A percentile compares a stretch with the other conserved stretches of the same genome.
phyloP scores from a whole-genome alignment of 2,888 invertebrate genomes.

The Piscicola geometra region DNA sequence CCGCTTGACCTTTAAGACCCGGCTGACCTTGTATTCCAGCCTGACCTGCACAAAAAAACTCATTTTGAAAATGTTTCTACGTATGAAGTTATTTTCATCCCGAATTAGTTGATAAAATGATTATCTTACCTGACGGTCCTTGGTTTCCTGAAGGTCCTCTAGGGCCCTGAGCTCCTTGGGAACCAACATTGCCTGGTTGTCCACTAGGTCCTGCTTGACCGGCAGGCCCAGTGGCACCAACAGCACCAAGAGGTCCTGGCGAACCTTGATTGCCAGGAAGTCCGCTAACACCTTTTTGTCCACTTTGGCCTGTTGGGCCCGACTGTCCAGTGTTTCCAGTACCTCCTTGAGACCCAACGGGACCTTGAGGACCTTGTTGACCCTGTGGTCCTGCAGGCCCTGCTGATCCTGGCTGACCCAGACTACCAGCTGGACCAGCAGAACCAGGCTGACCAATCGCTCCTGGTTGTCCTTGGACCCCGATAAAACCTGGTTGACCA shows the following conservation, averaged over 20 bases:
- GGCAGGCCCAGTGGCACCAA: slow-evolving; percentile 37
- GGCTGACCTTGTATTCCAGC: slow-evolving; percentile 19
- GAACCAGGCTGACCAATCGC: slow-evolving; percentile 34
- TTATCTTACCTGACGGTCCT: neutral
- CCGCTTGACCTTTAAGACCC: slow-evolving; percentile 15
- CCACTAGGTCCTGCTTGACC: slow-evolving; percentile 40
- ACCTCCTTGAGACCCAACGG: slow-evolving; percentile 32
- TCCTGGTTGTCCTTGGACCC: slow-evolving; percentile 31
- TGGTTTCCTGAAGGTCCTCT: slow-evolving; percentile 25
- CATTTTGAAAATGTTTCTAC: too few relatives aligned
- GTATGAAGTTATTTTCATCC: too few relatives aligned
- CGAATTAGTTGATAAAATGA: too few relatives aligned
- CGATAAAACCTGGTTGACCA: slow-evolving; percentile 32
- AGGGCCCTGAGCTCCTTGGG: slow-evolving; percentile 36
- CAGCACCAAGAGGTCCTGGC: slow-evolving; percentile 20
- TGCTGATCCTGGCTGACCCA: neutral
- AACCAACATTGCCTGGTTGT: slow-evolving; percentile 40
- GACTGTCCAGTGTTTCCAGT: slow-evolving; percentile 47
- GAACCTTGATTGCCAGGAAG: slow-evolving; percentile 25
- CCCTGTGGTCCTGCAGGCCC: slow-evolving; percentile 29
- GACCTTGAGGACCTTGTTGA: slow-evolving; percentile 36
- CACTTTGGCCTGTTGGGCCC: slow-evolving; percentile 47
- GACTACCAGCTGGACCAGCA: neutral
- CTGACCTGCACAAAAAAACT: too few relatives aligned
- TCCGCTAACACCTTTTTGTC: slow-evolving; percentile 44